phyloP scores from a whole-genome alignment of 2,888 invertebrate species.

The Microctonus brassicae region DNA sequence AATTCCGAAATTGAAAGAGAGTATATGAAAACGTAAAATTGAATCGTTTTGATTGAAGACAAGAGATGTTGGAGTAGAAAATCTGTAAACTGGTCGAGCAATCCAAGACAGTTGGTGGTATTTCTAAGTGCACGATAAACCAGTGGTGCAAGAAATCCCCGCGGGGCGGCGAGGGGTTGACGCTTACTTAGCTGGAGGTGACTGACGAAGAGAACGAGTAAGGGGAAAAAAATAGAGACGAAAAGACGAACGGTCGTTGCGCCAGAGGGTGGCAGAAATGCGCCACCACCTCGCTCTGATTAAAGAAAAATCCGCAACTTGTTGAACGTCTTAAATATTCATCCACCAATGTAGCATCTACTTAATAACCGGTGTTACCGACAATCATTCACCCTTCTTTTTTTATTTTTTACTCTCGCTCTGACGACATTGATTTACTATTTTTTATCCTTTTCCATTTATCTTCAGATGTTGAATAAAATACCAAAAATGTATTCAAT shows the following conservation, averaged over 20 bases:
- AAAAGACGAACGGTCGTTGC: slow-evolving; percentile 26
- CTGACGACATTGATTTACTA: slow-evolving; percentile 24
- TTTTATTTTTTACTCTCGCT: slow-evolving; percentile 11
- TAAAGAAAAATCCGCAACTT: slow-evolving; percentile 69
- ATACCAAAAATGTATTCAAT: too few species aligned
- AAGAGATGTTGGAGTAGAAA: neutral
- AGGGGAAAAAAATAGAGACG: slow-evolving; percentile 13
- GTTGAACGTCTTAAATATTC: slow-evolving; percentile 69
- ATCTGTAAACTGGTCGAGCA: neutral
- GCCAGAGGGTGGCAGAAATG: slow-evolving; percentile 31
- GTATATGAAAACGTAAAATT: neutral
- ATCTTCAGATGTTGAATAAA: too few species aligned
- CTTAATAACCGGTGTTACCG: slow-evolving; percentile 67
- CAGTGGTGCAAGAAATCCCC: slow-evolving; percentile 36
- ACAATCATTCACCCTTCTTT: slow-evolving; percentile 47
- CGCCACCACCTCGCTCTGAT: slow-evolving; percentile 44
- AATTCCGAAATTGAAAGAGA: neutral
- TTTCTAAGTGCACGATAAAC: slow-evolving; percentile 31
- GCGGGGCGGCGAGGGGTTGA: slow-evolving; percentile 27
- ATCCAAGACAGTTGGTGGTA: slow-evolving; percentile 31
- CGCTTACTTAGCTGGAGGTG: slow-evolving; percentile 23
- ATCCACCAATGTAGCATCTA: slow-evolving; percentile 66
- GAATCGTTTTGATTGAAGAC: neutral
- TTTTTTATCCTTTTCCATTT: slow-evolving; percentile 38
- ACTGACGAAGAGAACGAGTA: slow-evolving; percentile 14